Evolutionary conservation across 2,113 vertebrate species (phyloP).

Genomic region (Engraulis encrasicolus): DNA sequence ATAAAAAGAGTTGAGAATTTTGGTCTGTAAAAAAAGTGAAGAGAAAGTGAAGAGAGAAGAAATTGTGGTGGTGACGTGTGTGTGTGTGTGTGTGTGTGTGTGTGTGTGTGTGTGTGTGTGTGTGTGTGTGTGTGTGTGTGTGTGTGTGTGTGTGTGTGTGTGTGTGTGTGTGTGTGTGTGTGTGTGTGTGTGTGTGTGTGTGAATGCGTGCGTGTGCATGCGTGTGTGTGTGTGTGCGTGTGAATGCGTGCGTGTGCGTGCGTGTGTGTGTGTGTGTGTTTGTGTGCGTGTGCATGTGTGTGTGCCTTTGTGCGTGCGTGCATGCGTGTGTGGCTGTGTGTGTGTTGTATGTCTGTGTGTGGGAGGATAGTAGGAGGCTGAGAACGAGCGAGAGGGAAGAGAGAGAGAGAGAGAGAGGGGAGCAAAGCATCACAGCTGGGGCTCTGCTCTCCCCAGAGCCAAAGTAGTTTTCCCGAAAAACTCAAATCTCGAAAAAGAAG

Average conservation of each 20-base stretch:
- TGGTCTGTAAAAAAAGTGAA: conserved; percentile 10
- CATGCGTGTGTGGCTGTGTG: no score
- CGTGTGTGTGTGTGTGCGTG: no score
- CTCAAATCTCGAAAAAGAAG: conserved; percentile 25
- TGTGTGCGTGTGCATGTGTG: no score
- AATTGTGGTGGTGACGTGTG: neutral
- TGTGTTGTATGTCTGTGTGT: no score
- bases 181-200: no score
- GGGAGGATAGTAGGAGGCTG: no score
- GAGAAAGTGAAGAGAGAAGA: conserved; percentile 12
- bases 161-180: neutral
- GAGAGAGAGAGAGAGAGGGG: conserved; percentile 20
- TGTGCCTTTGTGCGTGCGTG: no score
- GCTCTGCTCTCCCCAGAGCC: conserved; percentile 41
- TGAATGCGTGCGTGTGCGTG: neutral
- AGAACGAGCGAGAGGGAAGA: neutral
- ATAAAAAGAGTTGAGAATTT: neutral
- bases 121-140: no score
- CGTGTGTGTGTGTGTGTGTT: no score
- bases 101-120: neutral
- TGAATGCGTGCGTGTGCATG: no score
- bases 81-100: no score
- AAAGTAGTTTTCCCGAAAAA: conserved; percentile 43
- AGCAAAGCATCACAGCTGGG: conserved; percentile 37
- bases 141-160: no score